A percentile compares a stretch with the other conserved stretches of the same genome.
Conservation (phyloP, 2,113 vertebrate species). For the Parus major region DNA sequence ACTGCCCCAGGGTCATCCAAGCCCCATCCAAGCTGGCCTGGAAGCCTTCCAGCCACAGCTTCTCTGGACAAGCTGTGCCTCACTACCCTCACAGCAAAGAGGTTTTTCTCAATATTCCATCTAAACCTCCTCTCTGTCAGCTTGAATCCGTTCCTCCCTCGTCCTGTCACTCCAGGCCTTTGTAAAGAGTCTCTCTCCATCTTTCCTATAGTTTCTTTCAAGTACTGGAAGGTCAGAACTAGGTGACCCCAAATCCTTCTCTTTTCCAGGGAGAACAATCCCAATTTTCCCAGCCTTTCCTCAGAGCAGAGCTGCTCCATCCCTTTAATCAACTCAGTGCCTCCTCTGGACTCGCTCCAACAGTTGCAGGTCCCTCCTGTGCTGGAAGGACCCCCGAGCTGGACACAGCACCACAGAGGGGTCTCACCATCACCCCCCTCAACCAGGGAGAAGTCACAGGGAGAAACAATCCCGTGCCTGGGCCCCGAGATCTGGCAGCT, state of each 20-base stretch:
- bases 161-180: background rate
- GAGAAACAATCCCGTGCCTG: background rate
- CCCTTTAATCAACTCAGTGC: background rate
- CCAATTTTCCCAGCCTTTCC: background rate
- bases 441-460: background rate
- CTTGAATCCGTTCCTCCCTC: background rate
- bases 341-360: background rate
- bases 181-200: background rate
- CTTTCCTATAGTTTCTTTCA: background rate
- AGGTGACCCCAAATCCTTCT: background rate
- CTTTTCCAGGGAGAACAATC: background rate
- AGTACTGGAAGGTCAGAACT: background rate
- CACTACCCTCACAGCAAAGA: fast-evolving
- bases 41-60: background rate
- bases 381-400: background rate
- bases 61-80: background rate
- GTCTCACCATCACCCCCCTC: background rate
- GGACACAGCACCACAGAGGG: background rate
- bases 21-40: fast-evolving
- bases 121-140: background rate
- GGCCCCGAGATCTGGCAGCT: background rate
- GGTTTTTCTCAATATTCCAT: background rate
- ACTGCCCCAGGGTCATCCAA: fast-evolving
- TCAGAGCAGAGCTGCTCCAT: background rate
- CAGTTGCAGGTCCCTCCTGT: background rate